Percentiles rank a stretch among this genome's conserved stretches.
Evolutionary conservation across 2,888 invertebrate species (phyloP).

Genomic region (Caenorhabditis sp.): DNA sequence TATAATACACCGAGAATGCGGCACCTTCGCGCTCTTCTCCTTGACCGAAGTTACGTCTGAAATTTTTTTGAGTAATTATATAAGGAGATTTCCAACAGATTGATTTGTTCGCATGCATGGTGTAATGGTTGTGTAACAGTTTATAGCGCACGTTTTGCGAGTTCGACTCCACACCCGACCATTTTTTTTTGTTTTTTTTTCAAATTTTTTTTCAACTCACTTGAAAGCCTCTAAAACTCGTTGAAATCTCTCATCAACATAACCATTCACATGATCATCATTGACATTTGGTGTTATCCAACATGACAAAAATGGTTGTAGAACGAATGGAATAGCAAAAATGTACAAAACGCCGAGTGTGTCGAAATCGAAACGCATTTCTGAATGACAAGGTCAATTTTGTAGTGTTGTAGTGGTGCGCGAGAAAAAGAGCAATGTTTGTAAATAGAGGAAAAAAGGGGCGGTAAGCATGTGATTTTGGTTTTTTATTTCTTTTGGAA

Average conservation of each 20-base stretch:
- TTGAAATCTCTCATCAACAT: slow-evolving; percentile 37
- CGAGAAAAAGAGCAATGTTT: background rate
- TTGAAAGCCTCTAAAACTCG: slow-evolving; percentile 45
- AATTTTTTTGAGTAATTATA: slow-evolving; percentile 11
- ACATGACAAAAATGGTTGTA: slow-evolving; percentile 37
- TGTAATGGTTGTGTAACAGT: no score
- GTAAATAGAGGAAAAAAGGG: no score
- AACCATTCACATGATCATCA: slow-evolving; percentile 45
- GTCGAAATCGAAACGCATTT: slow-evolving; percentile 29
- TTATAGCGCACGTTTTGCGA: no score
- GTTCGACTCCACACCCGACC: no score
- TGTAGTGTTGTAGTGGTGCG: slow-evolving; percentile 3
- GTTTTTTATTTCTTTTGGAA: background rate
- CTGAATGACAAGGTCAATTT: no score
- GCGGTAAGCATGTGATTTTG: background rate
- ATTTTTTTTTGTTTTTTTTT: background rate
- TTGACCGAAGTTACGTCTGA: slow-evolving; percentile 70
- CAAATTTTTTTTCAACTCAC: slow-evolving; percentile 26
- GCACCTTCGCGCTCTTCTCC: slow-evolving; percentile 71
- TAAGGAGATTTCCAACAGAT: background rate
- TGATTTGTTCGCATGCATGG: background rate
- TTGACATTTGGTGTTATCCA: slow-evolving; percentile 37
- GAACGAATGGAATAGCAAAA: slow-evolving; percentile 25
- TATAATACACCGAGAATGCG: slow-evolving; percentile 72
- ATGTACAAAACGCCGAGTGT: slow-evolving; percentile 25